phyloP scores from a whole-genome alignment of 2,113 vertebrate genomes.

The Garra rufa region DNA sequence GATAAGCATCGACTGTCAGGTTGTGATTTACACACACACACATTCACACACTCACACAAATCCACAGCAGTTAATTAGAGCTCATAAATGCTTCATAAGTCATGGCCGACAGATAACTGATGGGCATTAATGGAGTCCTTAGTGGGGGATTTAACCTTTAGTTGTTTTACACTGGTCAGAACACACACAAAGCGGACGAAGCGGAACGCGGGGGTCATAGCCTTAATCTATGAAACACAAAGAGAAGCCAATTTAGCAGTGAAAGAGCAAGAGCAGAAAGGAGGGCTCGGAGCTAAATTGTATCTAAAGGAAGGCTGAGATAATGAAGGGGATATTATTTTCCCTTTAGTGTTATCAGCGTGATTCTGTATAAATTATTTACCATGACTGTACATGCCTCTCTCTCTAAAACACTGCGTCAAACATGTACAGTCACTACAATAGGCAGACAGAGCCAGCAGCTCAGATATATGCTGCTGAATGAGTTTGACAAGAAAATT shows the following conservation, averaged over 20 bases:
- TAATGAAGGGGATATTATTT: neutral
- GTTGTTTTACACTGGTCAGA: slow-evolving; percentile 51
- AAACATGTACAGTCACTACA: neutral
- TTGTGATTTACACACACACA: slow-evolving; percentile 43
- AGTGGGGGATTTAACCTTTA: slow-evolving; percentile 57
- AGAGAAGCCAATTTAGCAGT: slow-evolving; percentile 35
- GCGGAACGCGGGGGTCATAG: slow-evolving; percentile 25
- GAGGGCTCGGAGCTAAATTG: slow-evolving; percentile 17
- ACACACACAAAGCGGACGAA: slow-evolving; percentile 16
- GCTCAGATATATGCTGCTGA: neutral
- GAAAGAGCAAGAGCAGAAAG: slow-evolving; percentile 39
- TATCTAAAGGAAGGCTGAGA: neutral
- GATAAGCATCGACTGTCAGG: slow-evolving; percentile 49
- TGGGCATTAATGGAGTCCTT: slow-evolving; percentile 61
- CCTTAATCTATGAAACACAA: slow-evolving; percentile 36
- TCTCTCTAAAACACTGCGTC: neutral
- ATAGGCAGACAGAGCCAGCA: neutral
- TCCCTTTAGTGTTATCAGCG: slow-evolving; percentile 10
- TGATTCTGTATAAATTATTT: slow-evolving; percentile 2
- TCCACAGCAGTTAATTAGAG: slow-evolving; percentile 74
- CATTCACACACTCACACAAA: slow-evolving; percentile 51
- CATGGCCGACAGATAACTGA: slow-evolving; percentile 66
- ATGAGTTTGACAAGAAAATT: neutral
- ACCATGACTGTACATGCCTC: neutral
- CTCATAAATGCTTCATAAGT: slow-evolving; percentile 72